Evolutionary conservation across 2,888 invertebrate species (phyloP), one percentile per base, ranked within the genome.

Genomic region (Sphaerophoria taeniata): DNA sequence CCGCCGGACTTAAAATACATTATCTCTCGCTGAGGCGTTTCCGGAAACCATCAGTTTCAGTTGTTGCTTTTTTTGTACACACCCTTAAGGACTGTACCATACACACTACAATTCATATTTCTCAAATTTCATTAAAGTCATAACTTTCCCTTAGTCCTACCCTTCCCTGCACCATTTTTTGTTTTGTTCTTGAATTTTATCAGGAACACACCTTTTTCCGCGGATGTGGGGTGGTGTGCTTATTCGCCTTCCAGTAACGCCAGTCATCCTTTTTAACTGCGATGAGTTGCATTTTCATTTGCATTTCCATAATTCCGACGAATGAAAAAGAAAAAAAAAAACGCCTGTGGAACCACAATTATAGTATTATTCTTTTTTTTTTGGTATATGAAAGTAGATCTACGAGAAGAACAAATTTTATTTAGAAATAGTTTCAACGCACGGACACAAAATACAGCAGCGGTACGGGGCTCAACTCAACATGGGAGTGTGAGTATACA

Each of bases 111-210:
- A 81, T 81, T 76, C 85, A 85, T 81, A 76, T 11, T 85, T 81
- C 63, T 63, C 69, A 77, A 85, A 80, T 85, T 85, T 85, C 73
- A 85, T 80, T 81, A 81, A 85, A 85, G 72, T 85, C 85, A 70
- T 85, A 80, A 77, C 73, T 80, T 73, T 24, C 45, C 76, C 53
- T 69, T 49, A 53, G 71, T 76, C 71, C 24, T 60, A 67, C 60
- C 49, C 45, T 58, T 60, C 60, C 53, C 33, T 53, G 24, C 24
- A 1, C 1, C 24, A 24, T 24, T 24, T 24, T 24, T 24, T 24
- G n/a, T 24, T 2, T 84, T 84, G 79, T 75, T 84, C 70, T 75
- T 72, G 55, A 80, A 75, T 72, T 75, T 77, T 70, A 81, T 70
- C 81, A 74, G 72, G 56, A 69, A 63, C 76, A 81, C 85, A 80